These are phyloP conservation scores for Panurus biarmicus DNA, from an alignment of 2,113 vertebrate species.

Conservation along the genomic window DNA sequence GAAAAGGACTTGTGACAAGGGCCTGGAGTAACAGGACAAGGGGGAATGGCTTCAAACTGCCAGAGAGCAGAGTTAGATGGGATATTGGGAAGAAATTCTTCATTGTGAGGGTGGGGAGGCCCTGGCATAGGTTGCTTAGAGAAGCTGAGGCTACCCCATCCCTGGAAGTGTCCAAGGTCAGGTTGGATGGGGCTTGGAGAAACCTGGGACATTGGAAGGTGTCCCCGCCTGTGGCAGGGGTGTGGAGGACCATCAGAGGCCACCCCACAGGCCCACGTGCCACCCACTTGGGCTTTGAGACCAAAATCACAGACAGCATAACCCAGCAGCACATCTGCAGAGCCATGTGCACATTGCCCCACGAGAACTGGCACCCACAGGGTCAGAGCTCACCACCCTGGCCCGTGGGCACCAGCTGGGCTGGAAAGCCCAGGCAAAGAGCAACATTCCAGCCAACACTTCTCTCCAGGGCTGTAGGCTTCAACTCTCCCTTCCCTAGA, in stretches of 20 bases:
- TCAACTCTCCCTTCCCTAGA: neutral
- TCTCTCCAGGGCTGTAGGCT: neutral
- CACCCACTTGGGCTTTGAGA: neutral
- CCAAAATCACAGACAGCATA: neutral
- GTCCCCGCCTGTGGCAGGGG: neutral
- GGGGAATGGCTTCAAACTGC: neutral
- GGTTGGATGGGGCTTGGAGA: neutral
- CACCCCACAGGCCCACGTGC: neutral
- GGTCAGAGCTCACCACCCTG: neutral
- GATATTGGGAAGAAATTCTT: neutral
- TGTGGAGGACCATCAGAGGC: accelerated
- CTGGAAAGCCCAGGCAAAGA: neutral
- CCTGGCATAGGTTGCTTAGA: neutral
- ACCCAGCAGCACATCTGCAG: neutral
- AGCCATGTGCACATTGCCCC: accelerated
- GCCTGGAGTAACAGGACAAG: neutral
- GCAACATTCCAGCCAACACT: neutral
- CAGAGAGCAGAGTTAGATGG: neutral
- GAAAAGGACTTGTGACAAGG: neutral
- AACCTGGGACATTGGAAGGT: neutral
- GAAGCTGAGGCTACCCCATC: neutral
- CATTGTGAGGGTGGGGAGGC: neutral
- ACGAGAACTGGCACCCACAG: neutral
- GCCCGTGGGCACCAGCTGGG: neutral
- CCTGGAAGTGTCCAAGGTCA: neutral